Base-by-base conservation (phyloP, 2,888 invertebrate genomes). In the Harpagoxenus sublaevis region DNA sequence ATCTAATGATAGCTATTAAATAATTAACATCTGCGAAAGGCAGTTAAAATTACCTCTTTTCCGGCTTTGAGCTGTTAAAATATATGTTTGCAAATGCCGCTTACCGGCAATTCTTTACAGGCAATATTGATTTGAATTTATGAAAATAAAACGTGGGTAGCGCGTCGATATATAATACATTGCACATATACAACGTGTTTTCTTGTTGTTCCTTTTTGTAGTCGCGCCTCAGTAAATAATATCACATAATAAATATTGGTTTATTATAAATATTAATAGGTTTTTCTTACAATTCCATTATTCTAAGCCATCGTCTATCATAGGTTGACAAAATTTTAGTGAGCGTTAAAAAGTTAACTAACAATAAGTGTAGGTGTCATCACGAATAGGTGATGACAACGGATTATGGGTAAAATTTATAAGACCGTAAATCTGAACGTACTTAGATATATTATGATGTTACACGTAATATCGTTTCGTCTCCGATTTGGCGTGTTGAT, bases 351-450 rank as follows among this genome's bases (percentile, higher is more conserved):
- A 57, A 66, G 39, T 65, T 28, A 15, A 35, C 8, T 0, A 35
- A 35, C 35, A 6, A 35, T 23, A 45, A 79, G 48, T 60, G 9
- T 79, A 71, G 48, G 31, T 45, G 35, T 35, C 35, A 12, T 60
- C 45, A 78, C 66, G 77, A 10, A 35, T 35, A 35, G 35, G 35
- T 35, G 35, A 23, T 23, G 6, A 35, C 6, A 70, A 23, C 23
- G 57, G 60, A 81, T 71, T 51, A 62, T 63, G 12, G 5, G 23
- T 71, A 79, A 79, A 70, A 60, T 70, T 28, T 71, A 79, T 28
- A 18, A 48, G 35, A n/a, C 45, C 53, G n/a, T 78, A 57, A 77
- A 68, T 66, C 55, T 8, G n/a, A 45, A 4, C 6, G 10, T 35
- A n/a, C 4, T 51, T 15, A 28, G 31, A 68, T 10, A 15, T 45